Conservation (phyloP, 2,797 vertebrate species). For the Betta splendens region DNA sequence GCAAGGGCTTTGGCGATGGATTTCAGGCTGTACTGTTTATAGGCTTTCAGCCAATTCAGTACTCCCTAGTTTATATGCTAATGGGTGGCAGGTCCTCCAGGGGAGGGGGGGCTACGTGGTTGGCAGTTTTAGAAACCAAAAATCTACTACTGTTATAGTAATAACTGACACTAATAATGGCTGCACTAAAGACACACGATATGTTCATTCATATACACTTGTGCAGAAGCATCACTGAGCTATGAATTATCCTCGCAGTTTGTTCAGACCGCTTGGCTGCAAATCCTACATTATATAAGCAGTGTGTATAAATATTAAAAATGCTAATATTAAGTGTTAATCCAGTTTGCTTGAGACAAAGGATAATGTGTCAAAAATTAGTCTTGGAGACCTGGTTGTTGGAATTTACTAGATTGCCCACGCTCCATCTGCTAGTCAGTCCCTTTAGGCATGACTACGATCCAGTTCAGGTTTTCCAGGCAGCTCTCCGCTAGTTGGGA, state of each 20-base stretch:
- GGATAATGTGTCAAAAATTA: conserved; percentile 41
- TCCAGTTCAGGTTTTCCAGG: conserved; percentile 72
- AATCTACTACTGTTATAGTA: not conserved
- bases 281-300: conserved; percentile 6
- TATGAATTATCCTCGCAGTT: conserved; percentile 10
- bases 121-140: not conserved
- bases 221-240: conserved; percentile 1
- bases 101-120: not conserved
- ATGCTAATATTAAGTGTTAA: conserved; percentile 29
- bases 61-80: not conserved
- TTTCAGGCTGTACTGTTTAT: not conserved
- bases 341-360: conserved; percentile 43
- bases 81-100: not conserved
- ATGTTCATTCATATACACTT: not conserved
- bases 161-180: not conserved
- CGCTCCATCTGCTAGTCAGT: conserved; percentile 59
- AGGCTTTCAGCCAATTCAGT: not conserved
- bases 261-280: conserved; percentile 5
- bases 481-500: conserved; percentile 65
- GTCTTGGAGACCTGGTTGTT: conserved; percentile 53
- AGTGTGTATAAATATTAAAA: conserved; percentile 31
- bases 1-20: conserved; percentile 15
- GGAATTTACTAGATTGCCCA: conserved; percentile 61
- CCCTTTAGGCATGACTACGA: conserved; percentile 24
- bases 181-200: not conserved